Evolutionary conservation across 2,113 vertebrate genomes (phyloP), one percentile per base, ranked within the genome.

Genomic region (Aleadryas rufinucha): DNA sequence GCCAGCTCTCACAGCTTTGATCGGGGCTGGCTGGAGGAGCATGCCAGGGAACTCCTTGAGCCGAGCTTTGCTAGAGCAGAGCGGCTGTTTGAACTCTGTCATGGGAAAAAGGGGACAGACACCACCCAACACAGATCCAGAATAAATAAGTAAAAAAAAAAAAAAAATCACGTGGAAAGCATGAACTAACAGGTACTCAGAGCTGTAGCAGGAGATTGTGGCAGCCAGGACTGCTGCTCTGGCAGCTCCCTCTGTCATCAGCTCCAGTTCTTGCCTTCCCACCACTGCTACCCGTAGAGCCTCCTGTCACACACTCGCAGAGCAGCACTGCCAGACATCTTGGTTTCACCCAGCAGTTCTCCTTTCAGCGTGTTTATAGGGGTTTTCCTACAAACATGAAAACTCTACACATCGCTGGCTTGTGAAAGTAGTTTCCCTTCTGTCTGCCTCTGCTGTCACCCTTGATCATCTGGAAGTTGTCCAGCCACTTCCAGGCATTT

Each of bases 1-100:
- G 80, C 94, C 70, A 95, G 39, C 20, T 94, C 79, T 76, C 69
- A 78, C 65, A 85, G 90, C 90, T 97, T 96, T 91, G 72, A 92
- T 70, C 8, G 0, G 42, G 88, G 23, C 93, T 96, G 89, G 44
- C 63, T 81, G 52, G 80, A 92, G 20, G 6, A 76, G 7, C 65
- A 37, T 30, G 82, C 85, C 91, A 96, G 72, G 72, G 60, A 97
- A 92, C 0, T 5, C 68, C 65, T 54, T 27, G 65, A 94, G 54
- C 53, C 77, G 28, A 52, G 81, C 47, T 91, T 64, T 60, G 37
- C 66, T 74, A 37, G 63, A 78, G 87, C 71, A 79, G 77, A 81
- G 84, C 60, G 79, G 75, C 30, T 19, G 1, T 92, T 49, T 94
- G 80, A 95, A 92, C 59, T 61, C 71, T 69, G 39, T n/a, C 69